Evolutionary conservation across 2,797 vertebrate species (phyloP), one percentile per base, ranked within the genome.

Genomic region (Orestias chungarensis): DNA sequence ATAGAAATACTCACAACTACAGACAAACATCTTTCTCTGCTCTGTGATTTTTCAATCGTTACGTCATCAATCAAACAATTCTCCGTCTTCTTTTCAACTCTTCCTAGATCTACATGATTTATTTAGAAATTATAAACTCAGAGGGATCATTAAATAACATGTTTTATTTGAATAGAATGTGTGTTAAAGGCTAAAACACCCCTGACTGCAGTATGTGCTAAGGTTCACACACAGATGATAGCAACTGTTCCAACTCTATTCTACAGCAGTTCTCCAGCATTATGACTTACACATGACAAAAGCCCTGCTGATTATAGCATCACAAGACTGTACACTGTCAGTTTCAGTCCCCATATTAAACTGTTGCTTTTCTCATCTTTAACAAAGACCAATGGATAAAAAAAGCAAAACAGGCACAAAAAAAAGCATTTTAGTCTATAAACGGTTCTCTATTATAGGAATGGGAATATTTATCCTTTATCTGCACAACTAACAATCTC

Each of bases 51-150:
- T 35, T 59, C 55, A 59, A 18, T 59, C 18, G 17, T 59, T 23
- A 59, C 31, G 33, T 59, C 55, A 59, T 74, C 70, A 71, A 73
- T 81, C 73, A 87, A 25, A 5, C 1, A 27, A 55, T 47, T 18
- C 38, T 27, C 54, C 80, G 61, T 15, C 17, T 65, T 70, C 38
- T 3, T 23, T 3, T n/a, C 62, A 59, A 14, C 10, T 66, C 49
- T 71, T 66, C 3, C 35, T 54, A 69, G 79, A 80, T 71, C 54
- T 2, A 55, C 29, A 11, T 0, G 10, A 82, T 35, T 49, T 78
- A 78, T 90, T 89, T 85, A 73, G 75, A 35, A 57, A 31, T 67
- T 76, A 67, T 27, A 74, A 81, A 79, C 71, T 2, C n/a, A n/a
- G n/a, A n/a, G n/a, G n/a, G n/a, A n/a, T n/a, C n/a, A n/a, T n/a